These are phyloP conservation scores for Acanthaster planci DNA, from an alignment of 35 echinoderm and acorn worm species.

Conservation along the genomic window DNA sequence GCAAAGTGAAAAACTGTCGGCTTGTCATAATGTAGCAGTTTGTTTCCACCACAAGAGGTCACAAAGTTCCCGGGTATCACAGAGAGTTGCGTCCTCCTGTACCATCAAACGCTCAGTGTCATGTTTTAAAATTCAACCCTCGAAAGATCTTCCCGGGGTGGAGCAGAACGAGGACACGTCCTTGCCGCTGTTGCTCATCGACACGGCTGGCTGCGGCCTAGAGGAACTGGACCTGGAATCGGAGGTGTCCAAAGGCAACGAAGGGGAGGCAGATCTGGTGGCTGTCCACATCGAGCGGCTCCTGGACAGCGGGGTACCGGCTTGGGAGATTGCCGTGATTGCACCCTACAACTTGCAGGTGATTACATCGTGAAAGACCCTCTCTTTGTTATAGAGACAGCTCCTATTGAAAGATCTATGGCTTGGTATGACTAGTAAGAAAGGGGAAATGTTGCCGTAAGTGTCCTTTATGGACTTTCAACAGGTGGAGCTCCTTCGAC, in stretches of 20 bases:
- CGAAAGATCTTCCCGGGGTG: slow-evolving; percentile 65
- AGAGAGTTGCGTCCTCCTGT: too few species aligned
- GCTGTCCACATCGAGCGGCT: slow-evolving; percentile 58
- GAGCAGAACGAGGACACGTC: slow-evolving; percentile 69
- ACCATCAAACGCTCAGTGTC: too few species aligned
- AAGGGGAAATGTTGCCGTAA: too few species aligned
- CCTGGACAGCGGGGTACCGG: slow-evolving; percentile 47
- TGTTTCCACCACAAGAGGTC: too few species aligned
- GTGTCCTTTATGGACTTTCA: background rate
- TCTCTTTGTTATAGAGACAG: too few species aligned
- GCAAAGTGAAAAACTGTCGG: too few species aligned
- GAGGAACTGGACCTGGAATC: slow-evolving; percentile 66
- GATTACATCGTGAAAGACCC: too few species aligned
- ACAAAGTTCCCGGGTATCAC: too few species aligned
- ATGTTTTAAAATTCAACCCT: slow-evolving; percentile 54
- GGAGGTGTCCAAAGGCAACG: slow-evolving; percentile 87
- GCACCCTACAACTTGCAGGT: slow-evolving; percentile 94
- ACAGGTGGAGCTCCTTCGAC: slow-evolving; percentile 76
- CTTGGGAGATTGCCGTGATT: slow-evolving; percentile 82
- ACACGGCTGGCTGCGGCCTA: slow-evolving; percentile 80
- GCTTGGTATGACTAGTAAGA: too few species aligned
- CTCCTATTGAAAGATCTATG: too few species aligned
- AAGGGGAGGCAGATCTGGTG: slow-evolving; percentile 93
- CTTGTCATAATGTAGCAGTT: too few species aligned
- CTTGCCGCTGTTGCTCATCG: slow-evolving; percentile 73